Evolutionary conservation across 2,797 vertebrate genomes (phyloP).

Genomic region (Pseudopleuronectes americanus): DNA sequence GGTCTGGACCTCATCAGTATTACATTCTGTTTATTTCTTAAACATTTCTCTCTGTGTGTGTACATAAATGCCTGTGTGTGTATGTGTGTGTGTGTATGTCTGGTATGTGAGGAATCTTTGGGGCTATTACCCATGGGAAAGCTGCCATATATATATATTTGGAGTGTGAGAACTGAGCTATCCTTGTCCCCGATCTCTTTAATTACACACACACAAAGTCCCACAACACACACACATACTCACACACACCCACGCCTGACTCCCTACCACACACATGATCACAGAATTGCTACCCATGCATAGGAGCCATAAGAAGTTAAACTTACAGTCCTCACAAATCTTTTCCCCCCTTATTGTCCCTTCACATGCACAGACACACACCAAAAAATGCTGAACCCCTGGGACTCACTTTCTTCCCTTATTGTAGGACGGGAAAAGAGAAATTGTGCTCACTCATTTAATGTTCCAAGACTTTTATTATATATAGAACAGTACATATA

Average conservation of each 20-base stretch:
- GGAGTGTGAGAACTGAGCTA: conserved; percentile 67
- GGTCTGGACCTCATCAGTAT: conserved; percentile 43
- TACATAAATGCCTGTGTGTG: neutral
- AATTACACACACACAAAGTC: conserved; percentile 57
- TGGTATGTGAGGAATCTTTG: conserved; percentile 61
- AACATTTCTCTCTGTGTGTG: conserved; percentile 9
- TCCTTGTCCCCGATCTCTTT: conserved; percentile 54
- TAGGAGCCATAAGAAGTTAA: conserved; percentile 45
- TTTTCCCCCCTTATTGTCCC: conserved; percentile 19
- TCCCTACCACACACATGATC: conserved; percentile 38
- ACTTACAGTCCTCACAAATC: conserved; percentile 32
- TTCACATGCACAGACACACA: conserved; percentile 38
- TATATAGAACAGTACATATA: conserved; percentile 41
- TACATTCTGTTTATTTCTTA: conserved; percentile 38
- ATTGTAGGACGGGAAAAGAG: conserved; percentile 55
- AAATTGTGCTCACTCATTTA: conserved; percentile 30
- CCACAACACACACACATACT: conserved; percentile 35
- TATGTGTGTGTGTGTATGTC: conserved; percentile 16
- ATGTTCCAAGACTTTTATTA: conserved; percentile 52
- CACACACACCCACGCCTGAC: conserved; percentile 14
- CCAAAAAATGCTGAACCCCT: conserved; percentile 36
- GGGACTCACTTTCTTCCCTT: conserved; percentile 33
- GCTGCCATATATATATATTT: conserved; percentile 48
- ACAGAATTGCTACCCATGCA: conserved; percentile 25
- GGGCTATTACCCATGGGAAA: conserved; percentile 49